Percentiles rank a stretch among this genome's conserved stretches.
Evolutionary conservation across 2,113 vertebrate genomes (phyloP).

Genomic region (Eolophus roseicapilla): DNA sequence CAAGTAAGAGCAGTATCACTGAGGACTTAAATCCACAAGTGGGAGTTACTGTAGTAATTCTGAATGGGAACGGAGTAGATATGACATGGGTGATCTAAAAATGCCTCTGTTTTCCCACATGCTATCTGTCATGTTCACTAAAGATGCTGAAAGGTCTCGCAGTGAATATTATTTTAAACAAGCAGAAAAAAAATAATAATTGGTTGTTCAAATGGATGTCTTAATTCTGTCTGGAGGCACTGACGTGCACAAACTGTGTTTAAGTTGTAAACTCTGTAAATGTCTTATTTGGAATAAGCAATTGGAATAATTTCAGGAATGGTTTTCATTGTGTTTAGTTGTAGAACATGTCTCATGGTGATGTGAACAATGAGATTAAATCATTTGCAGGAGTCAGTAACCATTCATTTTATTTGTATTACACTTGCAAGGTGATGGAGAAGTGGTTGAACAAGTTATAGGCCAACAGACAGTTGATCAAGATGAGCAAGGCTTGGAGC

Average conservation of each 20-base stretch:
- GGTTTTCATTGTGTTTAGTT: not conserved
- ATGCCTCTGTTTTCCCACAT: not conserved
- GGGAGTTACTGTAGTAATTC: not conserved
- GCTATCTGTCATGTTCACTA: accelerated
- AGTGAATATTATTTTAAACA: not conserved
- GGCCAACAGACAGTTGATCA: constrained; percentile 88
- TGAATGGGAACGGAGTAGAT: not conserved
- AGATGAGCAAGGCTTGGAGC: constrained; percentile 77
- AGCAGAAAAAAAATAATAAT: not conserved
- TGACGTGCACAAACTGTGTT: not conserved
- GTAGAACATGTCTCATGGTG: not conserved
- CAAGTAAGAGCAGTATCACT: constrained; percentile 78
- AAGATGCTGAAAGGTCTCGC: not conserved
- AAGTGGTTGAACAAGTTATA: constrained; percentile 96
- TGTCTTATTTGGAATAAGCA: not conserved
- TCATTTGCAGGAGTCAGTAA: not conserved
- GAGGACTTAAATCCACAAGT: not conserved
- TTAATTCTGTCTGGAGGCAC: not conserved
- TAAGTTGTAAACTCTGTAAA: not conserved
- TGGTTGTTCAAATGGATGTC: accelerated
- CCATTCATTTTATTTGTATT: not conserved
- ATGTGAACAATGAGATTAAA: not conserved
- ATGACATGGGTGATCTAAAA: not conserved
- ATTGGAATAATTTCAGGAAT: not conserved
- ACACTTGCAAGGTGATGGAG: constrained; percentile 86